Base-by-base conservation (phyloP, 2,888 invertebrate species). In the Lagria hirta region DNA sequence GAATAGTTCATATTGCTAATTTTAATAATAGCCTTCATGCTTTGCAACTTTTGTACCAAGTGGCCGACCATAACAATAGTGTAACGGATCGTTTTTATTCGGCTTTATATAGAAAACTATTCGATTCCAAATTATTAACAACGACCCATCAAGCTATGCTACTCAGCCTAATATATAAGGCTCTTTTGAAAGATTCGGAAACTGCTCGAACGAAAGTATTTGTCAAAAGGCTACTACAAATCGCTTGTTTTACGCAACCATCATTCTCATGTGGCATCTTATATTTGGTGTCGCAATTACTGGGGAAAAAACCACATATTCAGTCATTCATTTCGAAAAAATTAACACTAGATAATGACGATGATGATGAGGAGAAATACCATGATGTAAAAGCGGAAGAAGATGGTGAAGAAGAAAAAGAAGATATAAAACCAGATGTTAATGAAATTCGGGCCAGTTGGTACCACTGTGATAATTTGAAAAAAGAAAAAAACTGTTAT, bases 71-170 rank as follows among this genome's bases (percentile, higher is more conserved):
- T 2, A 68, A 65, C 1, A 69, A 74, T 45, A 72, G 70, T 2
- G 68, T 76, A 3, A 72, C 75, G 0, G 82, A 83, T 55, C 75
- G 83, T 82, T 93, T 85, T 73, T 97, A 95, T 73, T 81, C 83
- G 45, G 87, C 93, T 1, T 78, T 99, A 18, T 99, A 99, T 67
- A 81, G 82, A 12, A 95, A 95, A 66, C 68, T 99, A 41, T 68
- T 86, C 0, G 90, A 90, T 67, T 77, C 88, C 0, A 83, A 86
- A 40, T 69, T 92, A 40, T 75, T 77, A 3, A 79, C 78, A 6
- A 83, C 87, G 0, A 79, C 82, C 0, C 82, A 84, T 60, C 82
- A 83, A 28, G 85, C 91, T 1, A 80, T 93, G 51, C 81, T 96
- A 54, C 77, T 97, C 52, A 93, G 92, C 61, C 79, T 98, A 41